Evolutionary conservation across 2,113 vertebrate species (phyloP).

Genomic region (Crypturellus undulatus): DNA sequence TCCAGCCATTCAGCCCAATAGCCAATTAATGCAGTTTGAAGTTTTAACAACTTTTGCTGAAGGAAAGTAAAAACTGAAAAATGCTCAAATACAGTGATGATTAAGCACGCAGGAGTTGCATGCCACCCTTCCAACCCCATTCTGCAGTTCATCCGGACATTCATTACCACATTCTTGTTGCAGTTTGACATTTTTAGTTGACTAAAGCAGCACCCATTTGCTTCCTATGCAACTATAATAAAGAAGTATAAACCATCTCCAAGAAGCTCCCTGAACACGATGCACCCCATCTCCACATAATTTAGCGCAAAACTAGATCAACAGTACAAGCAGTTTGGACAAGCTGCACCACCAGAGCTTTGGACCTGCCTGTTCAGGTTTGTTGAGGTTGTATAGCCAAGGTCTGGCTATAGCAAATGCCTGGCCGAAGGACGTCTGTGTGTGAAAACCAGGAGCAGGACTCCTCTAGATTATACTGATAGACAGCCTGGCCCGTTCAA

Average conservation of each 20-base stretch:
- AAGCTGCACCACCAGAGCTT: background rate
- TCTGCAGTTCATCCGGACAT: background rate
- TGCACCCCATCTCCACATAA: rapidly evolving
- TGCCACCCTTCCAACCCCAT: rapidly evolving
- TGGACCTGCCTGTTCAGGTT: background rate
- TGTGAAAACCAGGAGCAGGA: too few relatives aligned
- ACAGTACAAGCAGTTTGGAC: rapidly evolving
- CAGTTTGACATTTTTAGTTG: background rate
- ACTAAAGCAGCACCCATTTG: background rate
- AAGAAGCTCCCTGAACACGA: background rate
- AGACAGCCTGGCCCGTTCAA: background rate
- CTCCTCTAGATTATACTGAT: background rate
- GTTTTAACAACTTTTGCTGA: background rate
- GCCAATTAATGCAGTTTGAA: background rate
- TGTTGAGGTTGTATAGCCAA: too few relatives aligned
- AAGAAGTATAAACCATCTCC: background rate
- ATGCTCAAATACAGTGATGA: background rate
- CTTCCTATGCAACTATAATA: background rate
- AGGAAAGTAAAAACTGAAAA: background rate
- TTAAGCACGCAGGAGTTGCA: background rate
- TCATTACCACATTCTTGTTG: background rate
- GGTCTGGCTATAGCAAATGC: background rate
- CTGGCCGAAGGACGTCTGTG: too few relatives aligned
- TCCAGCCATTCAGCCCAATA: background rate
- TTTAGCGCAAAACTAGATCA: background rate